Evolutionary conservation across 2,113 vertebrate species (phyloP).

Genomic region (Rousettus leschenaultii): DNA sequence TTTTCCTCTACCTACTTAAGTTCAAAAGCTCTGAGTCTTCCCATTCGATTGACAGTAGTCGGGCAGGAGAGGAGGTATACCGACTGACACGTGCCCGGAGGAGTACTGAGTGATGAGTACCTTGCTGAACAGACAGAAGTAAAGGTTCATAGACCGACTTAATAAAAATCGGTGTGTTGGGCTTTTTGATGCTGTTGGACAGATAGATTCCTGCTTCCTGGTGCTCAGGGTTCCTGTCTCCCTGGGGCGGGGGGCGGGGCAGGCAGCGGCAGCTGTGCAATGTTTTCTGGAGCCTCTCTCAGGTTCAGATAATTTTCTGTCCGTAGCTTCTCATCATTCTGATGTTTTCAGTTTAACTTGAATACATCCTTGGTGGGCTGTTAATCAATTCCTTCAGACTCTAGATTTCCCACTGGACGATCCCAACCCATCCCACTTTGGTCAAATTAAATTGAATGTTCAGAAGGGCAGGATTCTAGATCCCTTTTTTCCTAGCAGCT

Average conservation of each 20-base stretch:
- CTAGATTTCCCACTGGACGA: not conserved
- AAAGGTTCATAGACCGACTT: not conserved
- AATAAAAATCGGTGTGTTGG: not conserved
- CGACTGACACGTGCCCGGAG: accelerated
- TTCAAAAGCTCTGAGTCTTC: not conserved
- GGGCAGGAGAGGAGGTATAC: not conserved
- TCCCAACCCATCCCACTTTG: not conserved
- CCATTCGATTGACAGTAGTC: not conserved
- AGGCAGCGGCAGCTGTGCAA: not conserved
- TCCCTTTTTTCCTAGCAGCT: not conserved
- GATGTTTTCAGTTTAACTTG: not conserved
- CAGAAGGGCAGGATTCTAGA: not conserved
- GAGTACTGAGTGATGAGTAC: not conserved
- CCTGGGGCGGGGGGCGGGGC: too few species aligned
- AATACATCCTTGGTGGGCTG: not conserved
- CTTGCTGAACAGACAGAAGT: not conserved
- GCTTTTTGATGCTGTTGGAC: not conserved
- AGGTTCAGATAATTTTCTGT: not conserved
- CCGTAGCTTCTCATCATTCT: not conserved
- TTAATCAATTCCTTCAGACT: not conserved
- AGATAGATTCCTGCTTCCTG: not conserved
- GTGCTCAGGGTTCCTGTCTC: not conserved
- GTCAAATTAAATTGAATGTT: not conserved
- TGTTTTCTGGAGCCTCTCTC: not conserved
- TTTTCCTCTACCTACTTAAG: not conserved